Conservation (phyloP, 1,140 invertebrate species). For the Bombus vancouverensis region DNA sequence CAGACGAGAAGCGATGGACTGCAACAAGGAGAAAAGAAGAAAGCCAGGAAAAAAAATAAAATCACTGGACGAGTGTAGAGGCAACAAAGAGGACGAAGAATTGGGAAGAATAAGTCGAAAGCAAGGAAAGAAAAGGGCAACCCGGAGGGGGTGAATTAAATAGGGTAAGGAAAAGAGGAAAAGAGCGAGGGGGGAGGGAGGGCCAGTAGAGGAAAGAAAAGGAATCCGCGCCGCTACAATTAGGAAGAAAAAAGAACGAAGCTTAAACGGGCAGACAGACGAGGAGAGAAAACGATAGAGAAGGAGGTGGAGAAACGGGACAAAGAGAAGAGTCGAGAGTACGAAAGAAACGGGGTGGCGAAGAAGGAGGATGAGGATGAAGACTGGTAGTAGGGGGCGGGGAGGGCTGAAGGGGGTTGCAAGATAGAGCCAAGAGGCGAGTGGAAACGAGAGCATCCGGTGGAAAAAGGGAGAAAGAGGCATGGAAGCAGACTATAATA, state of each 20-base stretch:
- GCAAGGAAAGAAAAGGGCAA: background rate
- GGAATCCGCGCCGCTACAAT: conserved; percentile 22
- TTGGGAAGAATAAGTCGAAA: background rate
- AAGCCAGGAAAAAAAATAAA: background rate
- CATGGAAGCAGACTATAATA: conserved; percentile 43
- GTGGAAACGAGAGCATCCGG: conserved; percentile 13
- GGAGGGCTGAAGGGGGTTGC: background rate
- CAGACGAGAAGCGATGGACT: too few species aligned
- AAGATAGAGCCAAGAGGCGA: conserved; percentile 19
- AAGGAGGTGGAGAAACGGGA: conserved; percentile 16
- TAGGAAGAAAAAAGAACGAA: conserved; percentile 16
- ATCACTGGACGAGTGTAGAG: background rate
- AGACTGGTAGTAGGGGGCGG: background rate
- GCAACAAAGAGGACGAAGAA: background rate
- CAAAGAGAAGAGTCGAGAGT: conserved; percentile 29
- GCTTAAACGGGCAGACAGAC: conserved; percentile 2
- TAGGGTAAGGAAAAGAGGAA: background rate
- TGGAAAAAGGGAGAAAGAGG: background rate
- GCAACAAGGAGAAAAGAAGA: too few species aligned
- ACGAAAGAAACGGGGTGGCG: conserved; percentile 6
- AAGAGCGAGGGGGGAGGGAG: background rate
- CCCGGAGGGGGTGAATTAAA: conserved; percentile 15
- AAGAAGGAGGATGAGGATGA: conserved; percentile 6
- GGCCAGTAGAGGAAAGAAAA: background rate
- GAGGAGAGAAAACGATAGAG: background rate